Percentiles rank a stretch among this genome's conserved stretches.
These are phyloP conservation scores for Anneissia japonica DNA, from an alignment of 35 echinoderm and acorn worm genomes.

Conservation along the genomic window DNA sequence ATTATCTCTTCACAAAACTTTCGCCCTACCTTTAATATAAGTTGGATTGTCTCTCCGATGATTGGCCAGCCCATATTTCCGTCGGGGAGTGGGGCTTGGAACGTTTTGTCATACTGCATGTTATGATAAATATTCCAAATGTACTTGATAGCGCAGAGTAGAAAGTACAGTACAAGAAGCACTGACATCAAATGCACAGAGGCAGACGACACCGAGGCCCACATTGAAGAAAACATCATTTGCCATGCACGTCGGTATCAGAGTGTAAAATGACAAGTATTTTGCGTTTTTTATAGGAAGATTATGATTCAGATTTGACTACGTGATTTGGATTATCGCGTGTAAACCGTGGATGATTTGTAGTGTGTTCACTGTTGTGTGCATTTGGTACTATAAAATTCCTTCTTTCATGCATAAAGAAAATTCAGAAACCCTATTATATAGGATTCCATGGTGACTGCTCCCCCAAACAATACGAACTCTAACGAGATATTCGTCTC, in stretches of 20 bases:
- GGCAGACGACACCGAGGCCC: not conserved
- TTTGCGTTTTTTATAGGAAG: too few species aligned
- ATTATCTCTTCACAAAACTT: too few species aligned
- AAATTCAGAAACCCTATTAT: not conserved
- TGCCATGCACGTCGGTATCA: not conserved
- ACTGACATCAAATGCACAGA: not conserved
- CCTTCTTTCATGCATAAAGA: not conserved
- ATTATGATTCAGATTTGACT: too few species aligned
- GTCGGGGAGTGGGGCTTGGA: not conserved
- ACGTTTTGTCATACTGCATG: not conserved
- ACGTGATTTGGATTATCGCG: too few species aligned
- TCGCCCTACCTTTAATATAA: not conserved
- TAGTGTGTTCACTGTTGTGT: not conserved
- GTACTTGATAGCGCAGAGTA: not conserved
- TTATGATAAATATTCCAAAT: not conserved
- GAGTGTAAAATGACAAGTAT: too few species aligned
- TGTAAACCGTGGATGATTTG: not conserved
- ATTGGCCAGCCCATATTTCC: slow-evolving; percentile 12
- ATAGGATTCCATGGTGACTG: not conserved
- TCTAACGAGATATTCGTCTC: not conserved
- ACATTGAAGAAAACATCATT: not conserved
- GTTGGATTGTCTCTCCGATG: slow-evolving; percentile 13
- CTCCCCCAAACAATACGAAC: not conserved
- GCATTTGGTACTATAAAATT: not conserved
- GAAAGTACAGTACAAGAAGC: not conserved